Conservation (phyloP, 2,797 vertebrate genomes). For the Mallotus villosus region DNA sequence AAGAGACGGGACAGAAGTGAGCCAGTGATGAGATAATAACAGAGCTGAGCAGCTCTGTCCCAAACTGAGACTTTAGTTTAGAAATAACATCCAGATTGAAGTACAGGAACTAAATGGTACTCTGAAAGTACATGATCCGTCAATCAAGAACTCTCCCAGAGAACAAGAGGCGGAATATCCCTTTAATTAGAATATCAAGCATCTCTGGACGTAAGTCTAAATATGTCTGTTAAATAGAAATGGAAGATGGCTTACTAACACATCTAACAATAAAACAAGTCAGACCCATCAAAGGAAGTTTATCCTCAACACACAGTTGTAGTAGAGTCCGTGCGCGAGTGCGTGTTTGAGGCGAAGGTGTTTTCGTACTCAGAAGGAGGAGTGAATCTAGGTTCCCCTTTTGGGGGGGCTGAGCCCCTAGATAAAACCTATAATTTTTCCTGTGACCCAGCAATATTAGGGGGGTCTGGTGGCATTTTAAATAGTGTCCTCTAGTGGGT, state of each 20-base stretch:
- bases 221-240: constrained; percentile 31
- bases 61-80: constrained; percentile 4
- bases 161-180: constrained; percentile 41
- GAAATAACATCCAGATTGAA: constrained; percentile 43
- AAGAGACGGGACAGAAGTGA: constrained; percentile 11
- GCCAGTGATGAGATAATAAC: constrained; percentile 46
- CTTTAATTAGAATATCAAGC: constrained; percentile 57
- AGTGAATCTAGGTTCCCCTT: no score
- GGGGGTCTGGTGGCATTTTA: no score
- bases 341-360: background rate
- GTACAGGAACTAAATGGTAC: constrained; percentile 58
- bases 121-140: constrained; percentile 66
- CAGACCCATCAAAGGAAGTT: no score
- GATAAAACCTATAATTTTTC: no score
- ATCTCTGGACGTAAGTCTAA: constrained; percentile 20
- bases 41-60: background rate
- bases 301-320: background rate
- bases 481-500: no score
- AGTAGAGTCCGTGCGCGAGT: constrained; percentile 4
- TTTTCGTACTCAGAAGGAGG: no score
- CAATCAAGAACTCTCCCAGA: constrained; percentile 49
- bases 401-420: no score
- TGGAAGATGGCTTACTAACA: background rate
- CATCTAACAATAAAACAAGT: no score
- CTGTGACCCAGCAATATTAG: no score